Evolutionary conservation across 2,888 invertebrate genomes (phyloP), one percentile per base, ranked within the genome.

Genomic region (Dryococelus australis): DNA sequence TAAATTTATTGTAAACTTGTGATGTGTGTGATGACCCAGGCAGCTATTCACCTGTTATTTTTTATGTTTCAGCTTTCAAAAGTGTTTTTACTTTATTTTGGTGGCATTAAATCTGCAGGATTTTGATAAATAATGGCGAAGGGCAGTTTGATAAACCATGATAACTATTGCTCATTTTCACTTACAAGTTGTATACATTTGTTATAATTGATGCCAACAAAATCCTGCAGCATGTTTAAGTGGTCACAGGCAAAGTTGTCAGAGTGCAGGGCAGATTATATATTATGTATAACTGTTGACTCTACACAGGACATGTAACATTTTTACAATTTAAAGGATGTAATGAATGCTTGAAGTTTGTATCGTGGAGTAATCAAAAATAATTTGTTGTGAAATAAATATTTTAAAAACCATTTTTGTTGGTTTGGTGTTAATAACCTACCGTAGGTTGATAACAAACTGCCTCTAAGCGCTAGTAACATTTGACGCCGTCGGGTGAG

Each of bases 371-470:
- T 65, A 65, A 65, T 65, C 65, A 65, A 65, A 65, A 65, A 65
- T 24, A 65, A 65, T 65, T 65, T 65, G 65, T 65, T 65, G 65
- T 65, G 65, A 65, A 65, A 65, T 65, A 65, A 65, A 65, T 65
- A 65, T 65, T 65, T 65, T 65, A 65, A 65, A 35, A 65, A n/a
- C 24, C 65, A 65, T 65, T 65, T 65, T 16, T 16, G 65, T 5
- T 65, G 10, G n/a, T 47, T 47, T 47, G 16, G 1, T 47, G 47
- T 47, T n/a, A n/a, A n/a, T n/a, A n/a, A n/a, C n/a, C n/a, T n/a
- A n/a, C n/a, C n/a, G n/a, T n/a, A n/a, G n/a, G n/a, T n/a, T n/a
- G n/a, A n/a, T n/a, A n/a, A n/a, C n/a, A n/a, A n/a, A n/a, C n/a
- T n/a, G n/a, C n/a, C n/a, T n/a, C n/a, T n/a, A n/a, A n/a, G n/a